Base-by-base conservation (phyloP, 2,113 vertebrate genomes). In the Pteropus alecto region DNA sequence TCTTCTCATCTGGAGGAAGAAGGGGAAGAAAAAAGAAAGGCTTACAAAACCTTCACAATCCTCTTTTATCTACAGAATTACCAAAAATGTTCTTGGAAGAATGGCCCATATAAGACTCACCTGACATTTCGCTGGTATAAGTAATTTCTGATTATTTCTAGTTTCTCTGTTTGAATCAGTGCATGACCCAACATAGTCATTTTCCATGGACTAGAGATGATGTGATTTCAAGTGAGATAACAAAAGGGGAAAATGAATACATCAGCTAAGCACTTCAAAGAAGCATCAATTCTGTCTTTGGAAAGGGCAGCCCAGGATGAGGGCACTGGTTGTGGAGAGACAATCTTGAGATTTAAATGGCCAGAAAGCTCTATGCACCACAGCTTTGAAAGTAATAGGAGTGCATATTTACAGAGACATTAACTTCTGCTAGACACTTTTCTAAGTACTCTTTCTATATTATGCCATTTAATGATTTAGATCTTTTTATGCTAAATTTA, bases 31-130 rank as follows among this genome's bases (percentile, higher is more conserved):
- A 65, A 86, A 83, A 95, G 93, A 97, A 82, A 96, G 71, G 76
- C 70, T 83, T 85, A 94, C 46, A 96, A 97, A 97, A 96, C 85
- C 85, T 88, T 95, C 86, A 86, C 93, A 91, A 84, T 91, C 56
- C 78, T 79, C 96, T 98, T 97, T 97, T 76, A 94, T 95, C 61
- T 96, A 48, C 79, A 86, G 94, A 97, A 97, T 97, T 96, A 96
- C 82, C 67, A 35, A 89, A 94, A 96, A 60, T 67, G 86, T 78
- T 96, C 82, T 94, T 54, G 43, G 54, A 94, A 97, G 94, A 95
- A 96, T 76, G 28, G 88, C 43, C 61, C 2, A 0, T 8, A 54
- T 67, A 83, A 83, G 94, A 79, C 82, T 82, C 65, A 88, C 73
- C 90, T 89, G 95, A 86, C 94, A 76, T 86, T 94, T 95, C 93